A percentile compares a stretch with the other conserved stretches of the same genome.
phyloP scores from a whole-genome alignment of 1,140 invertebrate species.

The Brachionus manjavacas region DNA sequence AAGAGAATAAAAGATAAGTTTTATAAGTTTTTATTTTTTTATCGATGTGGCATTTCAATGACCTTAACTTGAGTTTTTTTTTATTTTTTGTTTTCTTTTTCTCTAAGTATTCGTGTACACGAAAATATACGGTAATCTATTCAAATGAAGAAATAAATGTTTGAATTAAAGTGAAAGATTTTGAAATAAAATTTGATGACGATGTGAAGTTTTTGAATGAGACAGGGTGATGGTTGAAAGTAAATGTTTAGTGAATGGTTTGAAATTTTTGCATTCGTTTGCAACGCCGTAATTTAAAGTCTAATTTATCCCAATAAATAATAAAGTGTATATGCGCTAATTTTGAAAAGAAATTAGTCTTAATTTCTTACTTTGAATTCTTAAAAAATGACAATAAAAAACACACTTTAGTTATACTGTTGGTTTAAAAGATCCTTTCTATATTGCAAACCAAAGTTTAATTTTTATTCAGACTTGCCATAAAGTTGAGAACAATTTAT shows the following conservation, averaged over 20 bases:
- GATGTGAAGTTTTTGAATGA: conserved; percentile 4
- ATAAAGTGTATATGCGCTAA: not conserved
- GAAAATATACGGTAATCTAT: not conserved
- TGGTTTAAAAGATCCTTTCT: not conserved
- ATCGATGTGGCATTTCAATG: not conserved
- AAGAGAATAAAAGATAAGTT: not conserved
- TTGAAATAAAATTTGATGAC: conserved; percentile 9
- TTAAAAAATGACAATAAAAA: not conserved
- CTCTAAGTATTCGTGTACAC: not conserved
- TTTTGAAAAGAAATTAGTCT: not conserved
- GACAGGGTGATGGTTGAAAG: not conserved
- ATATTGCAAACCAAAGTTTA: not conserved
- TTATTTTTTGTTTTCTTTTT: too few relatives aligned
- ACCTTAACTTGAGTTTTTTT: not conserved
- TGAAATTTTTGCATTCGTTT: conserved; percentile 6
- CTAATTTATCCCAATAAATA: not conserved
- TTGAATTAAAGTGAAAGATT: not conserved
- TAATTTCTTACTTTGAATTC: not conserved
- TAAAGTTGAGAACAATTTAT: not conserved
- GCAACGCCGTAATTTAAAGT: too few relatives aligned
- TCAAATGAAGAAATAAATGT: not conserved
- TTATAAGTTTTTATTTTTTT: not conserved
- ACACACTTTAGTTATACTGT: not conserved
- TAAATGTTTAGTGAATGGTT: not conserved
- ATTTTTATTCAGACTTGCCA: not conserved